Evolutionary conservation across 92 coral and sea anemone species (phyloP), one percentile per base, ranked within the genome.

Genomic region (Epizoanthus rinbou): DNA sequence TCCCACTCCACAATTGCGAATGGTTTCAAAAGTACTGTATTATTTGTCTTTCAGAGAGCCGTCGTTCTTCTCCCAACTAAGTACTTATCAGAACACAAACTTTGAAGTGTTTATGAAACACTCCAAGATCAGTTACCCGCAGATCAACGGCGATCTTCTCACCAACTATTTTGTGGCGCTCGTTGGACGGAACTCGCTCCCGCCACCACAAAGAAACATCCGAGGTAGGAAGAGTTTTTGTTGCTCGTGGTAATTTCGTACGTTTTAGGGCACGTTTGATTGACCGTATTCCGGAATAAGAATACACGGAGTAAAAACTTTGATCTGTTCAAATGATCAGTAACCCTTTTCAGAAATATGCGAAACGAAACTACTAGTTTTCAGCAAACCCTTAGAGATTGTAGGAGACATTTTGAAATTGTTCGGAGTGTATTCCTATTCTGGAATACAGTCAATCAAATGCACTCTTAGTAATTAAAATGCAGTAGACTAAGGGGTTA

Each of bases 121-220:
- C 37, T 93, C 90, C 15, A 90, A 93, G 86, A 91, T 84, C 83
- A 91, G 86, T 67, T 93, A 80, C 65, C 95, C 98, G 3, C 85
- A 89, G 53, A 74, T 91, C 82, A 89, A 76, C 74, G 81, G 87
- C 74, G 87, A 87, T 15, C 93, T 93, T 69, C 90, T 93, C 53
- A 86, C 91, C 56, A 81, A 35, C 21, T 93, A 93, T 83, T 88
- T 93, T 74, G 86, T 79, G 52, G 74, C 93, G 28, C 91, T 93
- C 19, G 95, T 83, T 43, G 86, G 86, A 10, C 94, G 81, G 45
- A 83, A 80, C 71, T 82, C 85, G 21, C 53, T 93, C 39, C 98
- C 94, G 45, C 52, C 88, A 2, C 93, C 95, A 16, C 86, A 89
- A 80, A 91, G 88, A 69, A 88, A 73, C 63, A 89, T 91, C 33